Percentiles rank a stretch among this genome's conserved stretches.
These are phyloP conservation scores for Hipposideros armiger DNA, from an alignment of 2,113 vertebrate species.

Conservation along the genomic window DNA sequence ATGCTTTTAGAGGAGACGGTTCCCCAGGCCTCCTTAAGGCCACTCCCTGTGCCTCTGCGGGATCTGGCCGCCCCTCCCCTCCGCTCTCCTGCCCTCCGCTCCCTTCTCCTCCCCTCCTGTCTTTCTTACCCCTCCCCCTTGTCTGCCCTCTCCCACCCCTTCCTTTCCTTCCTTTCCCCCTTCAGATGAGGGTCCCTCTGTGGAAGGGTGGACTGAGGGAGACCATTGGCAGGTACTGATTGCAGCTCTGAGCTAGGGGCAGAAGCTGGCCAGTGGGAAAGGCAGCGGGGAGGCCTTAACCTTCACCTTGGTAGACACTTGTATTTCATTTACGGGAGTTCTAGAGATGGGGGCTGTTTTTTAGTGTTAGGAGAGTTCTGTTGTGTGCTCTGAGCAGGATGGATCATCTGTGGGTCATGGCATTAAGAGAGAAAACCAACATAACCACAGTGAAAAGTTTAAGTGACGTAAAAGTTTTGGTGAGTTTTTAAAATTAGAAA, in stretches of 20 bases:
- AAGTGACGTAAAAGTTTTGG: neutral
- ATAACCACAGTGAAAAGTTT: neutral
- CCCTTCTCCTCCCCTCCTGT: neutral
- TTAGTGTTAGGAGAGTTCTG: slow-evolving; percentile 35
- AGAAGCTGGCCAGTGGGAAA: neutral
- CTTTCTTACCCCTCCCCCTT: neutral
- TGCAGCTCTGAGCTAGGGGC: neutral
- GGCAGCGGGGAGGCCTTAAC: neutral
- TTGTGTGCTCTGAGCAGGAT: neutral
- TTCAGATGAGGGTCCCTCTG: neutral
- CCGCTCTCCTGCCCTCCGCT: neutral
- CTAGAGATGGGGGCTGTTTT: neutral
- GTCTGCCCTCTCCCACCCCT: neutral
- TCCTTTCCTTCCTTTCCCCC: neutral
- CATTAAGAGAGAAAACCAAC: neutral
- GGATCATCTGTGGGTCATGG: neutral
- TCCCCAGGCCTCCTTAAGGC: neutral
- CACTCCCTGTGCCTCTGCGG: neutral
- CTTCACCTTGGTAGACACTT: slow-evolving; percentile 46
- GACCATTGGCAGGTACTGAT: neutral
- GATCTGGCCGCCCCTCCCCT: neutral
- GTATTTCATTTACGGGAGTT: neutral
- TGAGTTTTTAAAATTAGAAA: neutral
- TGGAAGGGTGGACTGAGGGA: neutral
- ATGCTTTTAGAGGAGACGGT: neutral